A percentile compares a stretch with the other conserved stretches of the same genome.
Conservation (phyloP, 2,888 invertebrate species). For the Dilophus febrilis region DNA sequence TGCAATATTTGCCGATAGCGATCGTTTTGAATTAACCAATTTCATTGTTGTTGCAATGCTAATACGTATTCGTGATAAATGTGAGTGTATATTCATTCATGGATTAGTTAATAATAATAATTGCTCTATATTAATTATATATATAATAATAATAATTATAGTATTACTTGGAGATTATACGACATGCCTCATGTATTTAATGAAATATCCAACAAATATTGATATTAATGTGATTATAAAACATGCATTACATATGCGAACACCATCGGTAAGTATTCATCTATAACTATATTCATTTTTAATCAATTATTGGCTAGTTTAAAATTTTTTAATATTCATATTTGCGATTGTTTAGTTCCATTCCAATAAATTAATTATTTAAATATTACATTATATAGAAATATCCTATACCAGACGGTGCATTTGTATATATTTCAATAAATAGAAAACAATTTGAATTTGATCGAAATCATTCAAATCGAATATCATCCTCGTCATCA, state of each 20-base stretch:
- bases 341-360: no score
- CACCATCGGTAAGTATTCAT: slow-evolving; percentile 26
- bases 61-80: slow-evolving; percentile 45
- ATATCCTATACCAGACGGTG: slow-evolving; percentile 24
- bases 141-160: slow-evolving; percentile 17
- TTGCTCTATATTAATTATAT: background rate
- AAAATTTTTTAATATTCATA: no score
- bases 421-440: slow-evolving; percentile 20
- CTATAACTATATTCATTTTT: no score
- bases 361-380: background rate
- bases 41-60: slow-evolving; percentile 64
- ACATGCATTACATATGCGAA: slow-evolving; percentile 37
- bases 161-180: slow-evolving; percentile 46
- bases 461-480: no score
- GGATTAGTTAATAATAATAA: no score
- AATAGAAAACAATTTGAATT: slow-evolving; percentile 4
- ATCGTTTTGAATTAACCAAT: slow-evolving; percentile 37
- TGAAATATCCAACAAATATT: slow-evolving; percentile 47
- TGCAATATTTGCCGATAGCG: slow-evolving; percentile 57
- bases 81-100: slow-evolving; percentile 40
- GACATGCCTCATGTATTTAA: slow-evolving; percentile 42
- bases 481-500: background rate
- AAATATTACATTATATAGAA: slow-evolving; percentile 12
- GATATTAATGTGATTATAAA: slow-evolving; percentile 45
- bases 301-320: no score